These are phyloP conservation scores for Paramormyrops hopkinsi DNA, from an alignment of 2,797 vertebrate genomes.

Conservation along the genomic window DNA sequence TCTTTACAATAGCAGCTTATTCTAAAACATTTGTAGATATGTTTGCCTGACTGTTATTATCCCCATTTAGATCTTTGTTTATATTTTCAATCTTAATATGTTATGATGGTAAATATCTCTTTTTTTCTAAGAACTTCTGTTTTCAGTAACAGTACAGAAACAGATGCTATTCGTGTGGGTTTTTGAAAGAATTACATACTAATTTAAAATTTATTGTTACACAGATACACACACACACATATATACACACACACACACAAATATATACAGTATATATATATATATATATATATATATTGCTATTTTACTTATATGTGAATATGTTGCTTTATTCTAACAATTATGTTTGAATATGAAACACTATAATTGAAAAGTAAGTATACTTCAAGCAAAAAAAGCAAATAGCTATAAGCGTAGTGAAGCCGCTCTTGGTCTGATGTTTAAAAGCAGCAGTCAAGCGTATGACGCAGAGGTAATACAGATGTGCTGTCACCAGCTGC, in stretches of 20 bases:
- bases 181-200: background rate
- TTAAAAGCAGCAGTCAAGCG: conserved; percentile 20
- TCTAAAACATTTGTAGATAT: background rate
- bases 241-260: no score
- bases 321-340: background rate
- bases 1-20: background rate
- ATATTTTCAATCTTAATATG: background rate
- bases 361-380: conserved; percentile 22
- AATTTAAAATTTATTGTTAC: background rate
- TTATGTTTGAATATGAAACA: background rate
- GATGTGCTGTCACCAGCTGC: background rate
- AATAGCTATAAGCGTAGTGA: conserved; percentile 38
- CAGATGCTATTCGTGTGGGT: background rate
- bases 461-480: conserved; percentile 19
- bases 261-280: no score
- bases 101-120: background rate
- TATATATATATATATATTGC: background rate
- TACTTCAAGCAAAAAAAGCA: background rate
- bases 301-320: background rate
- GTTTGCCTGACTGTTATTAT: background rate
- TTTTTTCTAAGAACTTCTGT: background rate
- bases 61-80: background rate
- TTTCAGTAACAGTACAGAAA: background rate
- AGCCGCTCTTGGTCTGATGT: conserved; percentile 27
- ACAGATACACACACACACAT: background rate